Conservation (phyloP, 2,113 vertebrate genomes). For the Oryctolagus cuniculus region DNA sequence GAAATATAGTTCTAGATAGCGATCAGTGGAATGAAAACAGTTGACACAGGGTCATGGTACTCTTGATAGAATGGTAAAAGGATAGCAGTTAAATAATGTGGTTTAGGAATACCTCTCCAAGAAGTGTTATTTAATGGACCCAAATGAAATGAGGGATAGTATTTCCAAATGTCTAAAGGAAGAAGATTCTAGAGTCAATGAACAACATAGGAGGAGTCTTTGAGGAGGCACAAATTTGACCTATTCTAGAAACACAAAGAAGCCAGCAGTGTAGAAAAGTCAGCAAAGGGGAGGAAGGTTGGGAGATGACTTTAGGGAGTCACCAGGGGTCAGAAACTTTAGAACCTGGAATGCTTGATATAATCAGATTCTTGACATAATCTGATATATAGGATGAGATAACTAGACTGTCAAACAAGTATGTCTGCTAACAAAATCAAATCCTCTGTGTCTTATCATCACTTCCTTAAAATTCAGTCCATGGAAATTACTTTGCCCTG, state of each 20-base stretch:
- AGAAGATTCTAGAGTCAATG: neutral
- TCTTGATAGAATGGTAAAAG: too few relatives aligned
- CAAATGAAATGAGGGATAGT: neutral
- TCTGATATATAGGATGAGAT: neutral
- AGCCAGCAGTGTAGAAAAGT: too few relatives aligned
- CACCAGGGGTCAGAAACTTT: accelerated
- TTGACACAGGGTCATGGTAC: neutral
- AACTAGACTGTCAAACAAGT: neutral
- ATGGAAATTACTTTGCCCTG: neutral
- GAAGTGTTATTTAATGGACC: neutral
- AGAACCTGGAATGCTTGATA: neutral
- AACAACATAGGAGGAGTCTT: neutral
- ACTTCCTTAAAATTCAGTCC: neutral
- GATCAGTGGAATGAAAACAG: neutral
- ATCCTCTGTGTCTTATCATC: neutral
- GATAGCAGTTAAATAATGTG: neutral
- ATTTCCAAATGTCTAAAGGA: neutral
- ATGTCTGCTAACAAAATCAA: neutral
- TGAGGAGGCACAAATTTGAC: neutral
- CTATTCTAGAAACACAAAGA: neutral
- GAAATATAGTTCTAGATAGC: neutral
- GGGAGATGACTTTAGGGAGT: neutral
- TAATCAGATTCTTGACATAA: too few relatives aligned
- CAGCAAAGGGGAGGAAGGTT: neutral
- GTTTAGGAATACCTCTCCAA: neutral